Evolutionary conservation across 2,113 vertebrate genomes (phyloP), one percentile per base, ranked within the genome.

Genomic region (Chrysemys picta): DNA sequence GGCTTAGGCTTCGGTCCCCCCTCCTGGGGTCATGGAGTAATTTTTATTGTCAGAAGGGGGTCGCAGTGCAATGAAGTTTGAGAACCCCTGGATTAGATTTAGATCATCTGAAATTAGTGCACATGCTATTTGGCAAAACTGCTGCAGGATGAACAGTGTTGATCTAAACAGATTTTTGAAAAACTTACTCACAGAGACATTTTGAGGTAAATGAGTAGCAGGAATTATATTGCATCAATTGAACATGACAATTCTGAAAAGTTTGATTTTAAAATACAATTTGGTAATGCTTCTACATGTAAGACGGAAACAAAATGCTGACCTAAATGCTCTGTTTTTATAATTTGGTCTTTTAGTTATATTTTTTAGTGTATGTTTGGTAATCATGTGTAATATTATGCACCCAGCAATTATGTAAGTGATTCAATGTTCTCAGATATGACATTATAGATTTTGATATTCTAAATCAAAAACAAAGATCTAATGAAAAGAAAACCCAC

Each of bases 191-290:
- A 78, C 1, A 1, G 49, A 84, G 45, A 50, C 2, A 12, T 75
- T 22, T 84, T 82, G 47, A 80, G 59, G 69, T 42, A 90, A n/a
- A 54, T 4, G 4, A 82, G 25, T 42, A 79, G 25, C 82, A 31
- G 8, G 65, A 90, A 11, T n/a, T 88, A 10, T 0, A 80, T 24
- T 4, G 80, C 59, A 81, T 13, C 27, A 56, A 45, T 0, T 25
- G 24, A 84, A 75, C 13, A 47, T 69, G 84, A 16, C 1, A 72
- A 6, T 59, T 85, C 79, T 24, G 52, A 5, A 38, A 35, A 82
- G 4, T 72, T 38, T 62, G 57, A 62, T 29, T 62, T 62, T 62
- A 62, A 62, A 62, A 62, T 59, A 59, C 27, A 59, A 59, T 1
- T 62, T 31, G 12, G 27, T 62, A 62, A 62, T 1, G 5, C 12